phyloP scores from a whole-genome alignment of 2,113 vertebrate genomes.

The Polypterus senegalus region DNA sequence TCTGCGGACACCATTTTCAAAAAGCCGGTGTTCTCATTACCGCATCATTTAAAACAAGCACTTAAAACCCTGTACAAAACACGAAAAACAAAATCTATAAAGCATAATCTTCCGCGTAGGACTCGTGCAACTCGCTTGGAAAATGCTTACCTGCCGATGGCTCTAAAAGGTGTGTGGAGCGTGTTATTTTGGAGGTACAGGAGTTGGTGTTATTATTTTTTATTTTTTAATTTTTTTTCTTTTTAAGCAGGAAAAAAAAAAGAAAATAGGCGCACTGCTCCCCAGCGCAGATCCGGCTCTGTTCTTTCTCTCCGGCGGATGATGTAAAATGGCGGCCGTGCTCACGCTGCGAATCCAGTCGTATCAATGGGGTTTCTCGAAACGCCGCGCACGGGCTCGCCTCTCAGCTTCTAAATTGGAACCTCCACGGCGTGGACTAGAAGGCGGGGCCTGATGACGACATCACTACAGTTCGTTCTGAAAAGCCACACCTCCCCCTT shows the following conservation, averaged over 20 bases:
- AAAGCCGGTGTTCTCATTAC: slow-evolving; percentile 39
- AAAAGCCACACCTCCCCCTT: too few species aligned
- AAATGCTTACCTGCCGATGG: slow-evolving; percentile 40
- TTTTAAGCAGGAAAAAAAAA: slow-evolving; percentile 19
- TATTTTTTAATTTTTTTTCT: too few species aligned
- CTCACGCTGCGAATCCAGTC: slow-evolving; percentile 67
- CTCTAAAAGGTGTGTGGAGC: slow-evolving; percentile 25
- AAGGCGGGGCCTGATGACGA: too few species aligned
- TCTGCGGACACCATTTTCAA: slow-evolving; percentile 57
- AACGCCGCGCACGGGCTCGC: slow-evolving; percentile 50
- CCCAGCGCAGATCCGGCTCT: slow-evolving; percentile 57
- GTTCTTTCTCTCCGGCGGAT: slow-evolving; percentile 69
- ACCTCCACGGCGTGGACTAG: too few species aligned
- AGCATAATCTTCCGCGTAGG: background rate
- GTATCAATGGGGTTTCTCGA: slow-evolving; percentile 67
- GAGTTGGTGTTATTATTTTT: slow-evolving; percentile 5
- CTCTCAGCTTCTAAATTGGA: slow-evolving; percentile 20
- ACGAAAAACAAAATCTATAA: slow-evolving; percentile 20
- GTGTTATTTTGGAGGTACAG: slow-evolving; percentile 37
- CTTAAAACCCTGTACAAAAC: slow-evolving; percentile 52
- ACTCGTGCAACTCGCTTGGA: slow-evolving; percentile 23
- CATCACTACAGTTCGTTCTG: too few species aligned
- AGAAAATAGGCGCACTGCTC: slow-evolving; percentile 53
- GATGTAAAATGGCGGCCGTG: slow-evolving; percentile 88
- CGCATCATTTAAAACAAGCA: slow-evolving; percentile 39